Evolutionary conservation across 2,888 invertebrate genomes (phyloP).

Genomic region (Hecatera dysodea): DNA sequence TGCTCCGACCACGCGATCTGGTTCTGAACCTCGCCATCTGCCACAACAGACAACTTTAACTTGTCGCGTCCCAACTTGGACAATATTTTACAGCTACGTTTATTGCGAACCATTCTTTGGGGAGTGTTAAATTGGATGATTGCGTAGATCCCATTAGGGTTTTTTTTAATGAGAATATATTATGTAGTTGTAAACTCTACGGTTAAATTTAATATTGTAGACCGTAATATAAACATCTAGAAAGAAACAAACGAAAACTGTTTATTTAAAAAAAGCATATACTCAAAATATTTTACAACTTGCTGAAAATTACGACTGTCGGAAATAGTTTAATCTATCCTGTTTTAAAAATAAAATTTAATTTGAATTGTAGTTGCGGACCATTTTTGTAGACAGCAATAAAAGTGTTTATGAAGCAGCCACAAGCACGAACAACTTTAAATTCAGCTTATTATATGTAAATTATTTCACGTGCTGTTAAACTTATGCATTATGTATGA

Average conservation of each 20-base stretch:
- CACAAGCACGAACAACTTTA: slow-evolving; percentile 45
- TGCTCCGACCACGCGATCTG: slow-evolving; percentile 99
- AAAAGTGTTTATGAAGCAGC: slow-evolving; percentile 34
- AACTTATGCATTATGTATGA: slow-evolving; percentile 73
- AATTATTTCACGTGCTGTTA: slow-evolving; percentile 63
- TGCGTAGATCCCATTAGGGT: neutral
- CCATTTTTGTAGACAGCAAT: slow-evolving; percentile 55
- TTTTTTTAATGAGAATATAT: neutral
- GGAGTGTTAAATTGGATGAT: slow-evolving; percentile 29
- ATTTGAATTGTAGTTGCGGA: slow-evolving; percentile 33
- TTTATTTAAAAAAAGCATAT: slow-evolving; percentile 17
- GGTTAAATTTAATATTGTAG: neutral
- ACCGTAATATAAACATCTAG: neutral
- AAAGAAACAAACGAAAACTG: neutral
- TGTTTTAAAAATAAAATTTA: slow-evolving; percentile 53
- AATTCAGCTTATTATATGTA: slow-evolving; percentile 60
- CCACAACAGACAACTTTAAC: slow-evolving; percentile 54
- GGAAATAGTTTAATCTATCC: slow-evolving; percentile 39
- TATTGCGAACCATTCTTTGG: slow-evolving; percentile 19
- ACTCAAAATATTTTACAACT: slow-evolving; percentile 28
- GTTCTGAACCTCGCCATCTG: slow-evolving; percentile 95
- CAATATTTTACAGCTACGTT: slow-evolving; percentile 39
- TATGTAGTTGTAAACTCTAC: neutral
- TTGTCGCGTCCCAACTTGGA: slow-evolving; percentile 22
- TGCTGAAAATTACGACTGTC: slow-evolving; percentile 14